Conservation (phyloP, 2,888 invertebrate species). For the Parapristionchus giblindavisi region DNA sequence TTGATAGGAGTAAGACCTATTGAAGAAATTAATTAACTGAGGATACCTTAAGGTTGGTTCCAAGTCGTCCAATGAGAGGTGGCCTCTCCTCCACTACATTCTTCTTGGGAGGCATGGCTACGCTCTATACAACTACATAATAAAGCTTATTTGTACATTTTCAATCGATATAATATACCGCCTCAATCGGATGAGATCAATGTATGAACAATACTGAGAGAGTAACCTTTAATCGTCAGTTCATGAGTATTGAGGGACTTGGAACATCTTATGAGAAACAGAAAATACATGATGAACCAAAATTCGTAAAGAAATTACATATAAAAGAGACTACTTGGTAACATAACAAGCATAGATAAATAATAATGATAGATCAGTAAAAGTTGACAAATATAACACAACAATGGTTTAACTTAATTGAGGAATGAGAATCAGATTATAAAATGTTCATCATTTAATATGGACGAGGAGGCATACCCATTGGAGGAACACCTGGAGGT, state of each 20-base stretch:
- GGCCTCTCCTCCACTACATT: slow-evolving; percentile 80
- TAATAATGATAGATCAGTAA: not conserved
- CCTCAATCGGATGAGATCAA: slow-evolving; percentile 10
- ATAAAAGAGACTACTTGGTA: slow-evolving; percentile 28
- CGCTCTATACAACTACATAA: slow-evolving; percentile 2
- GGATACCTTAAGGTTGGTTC: slow-evolving; percentile 66
- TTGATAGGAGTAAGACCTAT: no score
- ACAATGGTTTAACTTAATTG: slow-evolving; percentile 35
- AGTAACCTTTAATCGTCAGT: slow-evolving; percentile 8
- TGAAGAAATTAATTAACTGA: not conserved
- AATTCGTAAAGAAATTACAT: slow-evolving; percentile 14
- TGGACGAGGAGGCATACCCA: slow-evolving; percentile 49
- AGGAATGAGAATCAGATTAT: slow-evolving; percentile 20
- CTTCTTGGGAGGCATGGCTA: slow-evolving; percentile 79
- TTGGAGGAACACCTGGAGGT: slow-evolving; percentile 36
- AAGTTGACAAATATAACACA: slow-evolving; percentile 32
- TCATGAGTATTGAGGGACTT: slow-evolving; percentile 25
- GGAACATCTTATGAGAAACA: slow-evolving; percentile 4
- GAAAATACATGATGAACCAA: slow-evolving; percentile 6
- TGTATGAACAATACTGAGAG: not conserved
- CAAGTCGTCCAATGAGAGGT: slow-evolving; percentile 75
- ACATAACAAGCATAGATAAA: slow-evolving; percentile 12
- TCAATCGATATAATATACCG: slow-evolving; percentile 33
- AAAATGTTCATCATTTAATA: slow-evolving; percentile 42
- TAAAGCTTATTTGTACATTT: not conserved